Evolutionary conservation across 2,113 vertebrate genomes (phyloP), one percentile per base, ranked within the genome.

Genomic region (Recurvirostra avosetta): DNA sequence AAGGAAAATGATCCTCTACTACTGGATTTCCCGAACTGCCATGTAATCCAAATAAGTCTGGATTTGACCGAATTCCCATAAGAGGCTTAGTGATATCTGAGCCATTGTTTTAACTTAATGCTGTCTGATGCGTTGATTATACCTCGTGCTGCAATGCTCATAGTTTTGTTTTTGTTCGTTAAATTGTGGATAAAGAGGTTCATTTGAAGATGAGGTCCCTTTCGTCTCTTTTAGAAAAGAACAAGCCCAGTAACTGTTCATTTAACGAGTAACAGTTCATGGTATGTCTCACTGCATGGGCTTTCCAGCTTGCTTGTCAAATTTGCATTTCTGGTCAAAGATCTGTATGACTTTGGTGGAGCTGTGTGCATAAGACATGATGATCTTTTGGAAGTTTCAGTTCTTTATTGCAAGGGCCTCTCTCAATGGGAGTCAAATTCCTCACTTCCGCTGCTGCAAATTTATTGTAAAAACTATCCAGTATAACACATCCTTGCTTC

Each of bases 1-100:
- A 94, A 97, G 38, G 70, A 94, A 95, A 96, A 96, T 77, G 53
- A 92, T 89, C 67, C 49, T 65, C 25, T 90, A 53, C 90, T 58
- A 25, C 84, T 92, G 47, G 83, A 76, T 94, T 96, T 92, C 74
- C 86, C 65, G 90, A 97, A 94, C 66, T 94, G 45, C 81, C 41
- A 22, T 86, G 78, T 95, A 96, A 96, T 96, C 78, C 93, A 86
- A 91, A 27, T 96, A 91, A 95, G 55, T 92, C 92, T 94, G 86
- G 78, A 94, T 96, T 95, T 96, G 79, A 92, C 66, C 5, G 43
- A 85, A 83, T 87, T 94, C 71, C 43, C n/a, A 1, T 95, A 96
- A 97, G 85, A 96, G 38, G 86, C 66, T 96, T 97, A 94, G 47
- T 92, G 88, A 73, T 96, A 96, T 78, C 72, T 73, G 96, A 97